phyloP scores from a whole-genome alignment of 2,113 vertebrate species.

The Uria aalge region DNA sequence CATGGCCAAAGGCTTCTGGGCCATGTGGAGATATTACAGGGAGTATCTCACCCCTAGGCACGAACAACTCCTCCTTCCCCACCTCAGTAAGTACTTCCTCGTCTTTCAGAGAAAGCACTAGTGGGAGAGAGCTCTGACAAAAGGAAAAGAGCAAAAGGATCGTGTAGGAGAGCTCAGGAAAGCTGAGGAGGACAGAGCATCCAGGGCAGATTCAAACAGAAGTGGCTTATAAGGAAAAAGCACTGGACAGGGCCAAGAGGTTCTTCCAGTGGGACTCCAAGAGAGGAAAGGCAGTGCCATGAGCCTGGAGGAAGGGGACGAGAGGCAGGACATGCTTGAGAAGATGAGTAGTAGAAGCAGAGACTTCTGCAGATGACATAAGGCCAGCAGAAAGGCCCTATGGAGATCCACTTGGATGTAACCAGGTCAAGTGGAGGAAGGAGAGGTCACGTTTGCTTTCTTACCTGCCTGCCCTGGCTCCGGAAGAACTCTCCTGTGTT shows the following conservation, averaged over 20 bases:
- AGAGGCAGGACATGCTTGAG: not conserved
- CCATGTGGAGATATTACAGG: not conserved
- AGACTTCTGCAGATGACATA: not conserved
- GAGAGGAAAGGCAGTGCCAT: not conserved
- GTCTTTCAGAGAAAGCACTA: not conserved
- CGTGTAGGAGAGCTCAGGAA: not conserved
- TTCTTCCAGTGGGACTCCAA: not conserved
- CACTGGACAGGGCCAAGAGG: not conserved
- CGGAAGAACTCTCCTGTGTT: constrained; percentile 97
- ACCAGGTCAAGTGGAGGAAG: not conserved
- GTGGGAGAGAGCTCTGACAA: not conserved
- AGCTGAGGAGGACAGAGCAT: not conserved
- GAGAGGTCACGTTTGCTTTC: not conserved
- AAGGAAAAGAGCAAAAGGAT: not conserved
- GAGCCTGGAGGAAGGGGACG: not conserved
- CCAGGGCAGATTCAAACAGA: not conserved
- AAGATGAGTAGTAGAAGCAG: not conserved
- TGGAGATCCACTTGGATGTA: too few relatives aligned
- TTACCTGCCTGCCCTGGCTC: constrained; percentile 92
- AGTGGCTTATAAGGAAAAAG: not conserved
- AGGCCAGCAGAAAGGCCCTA: not conserved
- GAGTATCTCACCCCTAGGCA: not conserved
- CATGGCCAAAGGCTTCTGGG: not conserved
- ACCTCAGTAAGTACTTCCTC: not conserved
- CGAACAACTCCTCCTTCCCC: not conserved